phyloP scores from a whole-genome alignment of 2,113 vertebrate genomes.

The Apeltes quadracus region DNA sequence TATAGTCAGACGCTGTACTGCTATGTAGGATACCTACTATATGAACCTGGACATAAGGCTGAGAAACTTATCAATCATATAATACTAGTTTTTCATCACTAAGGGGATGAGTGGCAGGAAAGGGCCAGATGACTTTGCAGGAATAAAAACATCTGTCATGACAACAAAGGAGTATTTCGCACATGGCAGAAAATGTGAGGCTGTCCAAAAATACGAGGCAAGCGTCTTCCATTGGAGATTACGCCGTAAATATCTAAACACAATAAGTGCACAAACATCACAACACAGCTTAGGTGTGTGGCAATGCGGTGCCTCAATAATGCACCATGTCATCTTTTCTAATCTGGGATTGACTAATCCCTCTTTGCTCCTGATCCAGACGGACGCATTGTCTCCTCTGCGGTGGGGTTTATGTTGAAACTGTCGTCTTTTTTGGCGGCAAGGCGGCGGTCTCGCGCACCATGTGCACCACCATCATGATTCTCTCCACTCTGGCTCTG shows the following conservation, averaged over 20 bases:
- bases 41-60: background rate
- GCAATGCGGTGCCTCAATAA: conserved; percentile 32
- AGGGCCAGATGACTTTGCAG: background rate
- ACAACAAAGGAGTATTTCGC: background rate
- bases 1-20: background rate
- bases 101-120: conserved; percentile 3
- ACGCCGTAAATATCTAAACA: conserved; percentile 12
- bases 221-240: conserved; percentile 9
- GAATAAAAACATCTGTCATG: background rate
- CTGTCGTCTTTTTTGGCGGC: conserved; percentile 16
- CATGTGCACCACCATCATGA: conserved; percentile 81
- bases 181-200: background rate
- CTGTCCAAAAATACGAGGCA: background rate
- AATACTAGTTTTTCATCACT: background rate
- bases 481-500: conserved; percentile 75
- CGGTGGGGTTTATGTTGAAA: conserved; percentile 22
- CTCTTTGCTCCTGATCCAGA: conserved; percentile 41
- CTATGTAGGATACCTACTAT: background rate
- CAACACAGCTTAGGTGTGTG: conserved; percentile 30
- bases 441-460: conserved; percentile 23
- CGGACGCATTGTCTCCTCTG: conserved; percentile 16
- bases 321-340: conserved; percentile 58
- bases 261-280: conserved; percentile 32
- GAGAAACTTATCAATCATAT: background rate
- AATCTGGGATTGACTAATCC: conserved; percentile 76